Conservation (phyloP, 2,797 vertebrate species). For the Anguilla marmorata region DNA sequence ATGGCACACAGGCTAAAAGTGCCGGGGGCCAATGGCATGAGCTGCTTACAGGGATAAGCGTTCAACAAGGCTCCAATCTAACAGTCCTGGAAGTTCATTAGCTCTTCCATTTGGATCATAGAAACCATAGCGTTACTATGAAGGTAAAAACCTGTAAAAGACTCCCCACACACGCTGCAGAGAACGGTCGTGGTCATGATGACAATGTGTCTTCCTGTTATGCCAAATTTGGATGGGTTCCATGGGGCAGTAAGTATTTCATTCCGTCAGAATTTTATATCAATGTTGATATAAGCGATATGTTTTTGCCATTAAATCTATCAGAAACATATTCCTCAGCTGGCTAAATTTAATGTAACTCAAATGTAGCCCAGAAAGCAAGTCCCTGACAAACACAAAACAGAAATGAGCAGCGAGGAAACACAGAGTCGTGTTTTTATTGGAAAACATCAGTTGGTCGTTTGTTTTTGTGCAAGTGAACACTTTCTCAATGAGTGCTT, state of each 20-base stretch:
- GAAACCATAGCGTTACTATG: background rate
- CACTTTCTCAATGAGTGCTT: background rate
- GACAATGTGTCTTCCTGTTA: too few relatives aligned
- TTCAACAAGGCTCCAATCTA: background rate
- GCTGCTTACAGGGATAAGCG: background rate
- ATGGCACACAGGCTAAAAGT: background rate
- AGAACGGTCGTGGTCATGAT: background rate
- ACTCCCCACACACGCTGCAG: too few relatives aligned
- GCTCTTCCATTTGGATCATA: background rate
- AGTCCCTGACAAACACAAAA: background rate
- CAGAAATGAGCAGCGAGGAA: background rate
- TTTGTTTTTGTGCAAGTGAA: background rate
- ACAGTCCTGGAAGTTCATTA: background rate
- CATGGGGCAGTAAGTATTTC: background rate
- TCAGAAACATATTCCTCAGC: background rate
- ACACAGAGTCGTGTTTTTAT: background rate
- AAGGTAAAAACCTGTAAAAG: background rate
- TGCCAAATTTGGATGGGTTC: background rate
- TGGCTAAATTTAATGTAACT: background rate
- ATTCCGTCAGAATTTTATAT: background rate
- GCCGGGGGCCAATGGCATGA: background rate
- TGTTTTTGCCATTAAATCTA: background rate
- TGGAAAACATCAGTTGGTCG: background rate
- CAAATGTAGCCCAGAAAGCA: background rate
- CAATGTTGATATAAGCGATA: background rate